Evolutionary conservation across 2,888 invertebrate genomes (phyloP).

Genomic region (Iphiclides podalirius): DNA sequence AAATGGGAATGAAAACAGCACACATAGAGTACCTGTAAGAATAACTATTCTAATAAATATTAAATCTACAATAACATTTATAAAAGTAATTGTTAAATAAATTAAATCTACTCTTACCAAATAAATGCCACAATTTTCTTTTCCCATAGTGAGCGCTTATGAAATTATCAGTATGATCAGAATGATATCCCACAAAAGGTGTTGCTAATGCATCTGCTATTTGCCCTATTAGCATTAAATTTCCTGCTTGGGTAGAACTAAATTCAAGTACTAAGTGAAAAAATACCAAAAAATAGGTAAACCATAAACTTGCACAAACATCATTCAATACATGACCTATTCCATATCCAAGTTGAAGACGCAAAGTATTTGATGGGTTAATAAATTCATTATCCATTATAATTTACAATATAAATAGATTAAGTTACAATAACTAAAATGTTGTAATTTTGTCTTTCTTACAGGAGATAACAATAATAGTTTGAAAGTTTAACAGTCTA

Average conservation of each 20-base stretch:
- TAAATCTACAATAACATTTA: too few species aligned
- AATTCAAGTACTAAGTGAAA: constrained; percentile 83
- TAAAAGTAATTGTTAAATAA: background rate
- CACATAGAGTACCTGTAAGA: constrained; percentile 85
- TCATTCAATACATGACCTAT: constrained; percentile 95
- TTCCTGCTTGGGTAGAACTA: constrained; percentile 78
- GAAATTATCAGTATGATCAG: constrained; percentile 85
- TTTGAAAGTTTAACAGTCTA: too few species aligned
- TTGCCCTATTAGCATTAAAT: constrained; percentile 89
- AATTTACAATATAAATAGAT: too few species aligned
- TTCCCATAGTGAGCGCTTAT: constrained; percentile 87
- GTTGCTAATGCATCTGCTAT: constrained; percentile 92
- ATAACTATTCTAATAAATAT: constrained; percentile 12
- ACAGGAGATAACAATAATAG: too few species aligned
- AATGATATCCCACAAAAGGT: constrained; percentile 92
- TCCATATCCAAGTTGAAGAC: constrained; percentile 81
- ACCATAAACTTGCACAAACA: constrained; percentile 96
- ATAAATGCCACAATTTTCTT: constrained; percentile 93
- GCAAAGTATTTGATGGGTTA: constrained; percentile 65
- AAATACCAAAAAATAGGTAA: constrained; percentile 93
- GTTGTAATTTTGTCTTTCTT: too few species aligned
- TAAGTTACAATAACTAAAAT: too few species aligned
- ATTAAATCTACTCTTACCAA: constrained; percentile 80
- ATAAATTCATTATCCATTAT: constrained; percentile 72
- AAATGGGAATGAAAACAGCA: constrained; percentile 90